A percentile compares a stretch with the other conserved stretches of the same genome.
phyloP scores from a whole-genome alignment of 2,113 vertebrate species.

The Physeter macrocephalus region DNA sequence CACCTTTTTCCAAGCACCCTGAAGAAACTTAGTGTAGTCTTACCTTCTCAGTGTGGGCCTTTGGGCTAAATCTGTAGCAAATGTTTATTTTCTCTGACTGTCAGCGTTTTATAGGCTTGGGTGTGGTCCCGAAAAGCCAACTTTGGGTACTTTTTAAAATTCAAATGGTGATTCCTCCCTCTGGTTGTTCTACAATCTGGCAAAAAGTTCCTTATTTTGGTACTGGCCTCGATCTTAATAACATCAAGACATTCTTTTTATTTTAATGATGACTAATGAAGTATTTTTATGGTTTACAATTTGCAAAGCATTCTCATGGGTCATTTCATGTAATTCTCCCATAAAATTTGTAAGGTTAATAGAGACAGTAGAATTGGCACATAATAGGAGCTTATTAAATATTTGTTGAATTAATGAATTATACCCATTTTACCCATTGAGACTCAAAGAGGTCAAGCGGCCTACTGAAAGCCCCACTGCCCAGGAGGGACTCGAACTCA shows the following conservation, averaged over 20 bases:
- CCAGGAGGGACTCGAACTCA: not conserved
- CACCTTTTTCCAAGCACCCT: not conserved
- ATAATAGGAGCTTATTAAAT: not conserved
- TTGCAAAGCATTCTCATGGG: not conserved
- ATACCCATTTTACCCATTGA: not conserved
- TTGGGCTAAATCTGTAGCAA: not conserved
- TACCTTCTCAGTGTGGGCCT: not conserved
- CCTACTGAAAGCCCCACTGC: not conserved
- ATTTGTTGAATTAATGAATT: not conserved
- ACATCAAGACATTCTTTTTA: not conserved
- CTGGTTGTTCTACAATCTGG: not conserved
- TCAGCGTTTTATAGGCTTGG: not conserved
- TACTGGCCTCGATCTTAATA: not conserved
- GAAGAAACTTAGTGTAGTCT: not conserved
- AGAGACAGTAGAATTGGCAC: not conserved
- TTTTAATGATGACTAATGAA: not conserved
- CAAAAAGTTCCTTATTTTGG: not conserved
- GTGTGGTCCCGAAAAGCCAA: not conserved
- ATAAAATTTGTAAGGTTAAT: not conserved
- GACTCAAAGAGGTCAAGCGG: not conserved
- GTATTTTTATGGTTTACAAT: slow-evolving; percentile 12
- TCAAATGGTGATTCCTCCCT: not conserved
- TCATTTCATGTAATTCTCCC: not conserved
- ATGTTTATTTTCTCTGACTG: not conserved
- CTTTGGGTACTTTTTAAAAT: not conserved